Conservation (phyloP, 2,113 vertebrate species). For the Larimichthys polyactis region DNA sequence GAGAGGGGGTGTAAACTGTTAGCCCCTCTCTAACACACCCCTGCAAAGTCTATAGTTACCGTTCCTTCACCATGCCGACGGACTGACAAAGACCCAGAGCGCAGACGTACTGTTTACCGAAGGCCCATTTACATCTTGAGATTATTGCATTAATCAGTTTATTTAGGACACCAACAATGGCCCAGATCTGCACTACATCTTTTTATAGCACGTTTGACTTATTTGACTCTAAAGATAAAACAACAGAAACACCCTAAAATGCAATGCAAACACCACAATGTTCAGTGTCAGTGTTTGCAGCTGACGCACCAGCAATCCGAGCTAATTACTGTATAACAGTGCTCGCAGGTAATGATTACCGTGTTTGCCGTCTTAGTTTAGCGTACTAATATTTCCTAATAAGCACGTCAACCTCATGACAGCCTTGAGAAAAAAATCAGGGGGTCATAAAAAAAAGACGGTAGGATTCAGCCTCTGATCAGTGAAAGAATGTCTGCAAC, state of each 20-base stretch:
- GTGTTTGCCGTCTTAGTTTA: too few species aligned
- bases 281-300: background rate
- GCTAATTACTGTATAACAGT: background rate
- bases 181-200: background rate
- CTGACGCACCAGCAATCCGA: background rate
- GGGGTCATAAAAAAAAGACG: background rate
- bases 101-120: background rate
- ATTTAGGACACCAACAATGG: constrained; percentile 3
- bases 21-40: constrained; percentile 35
- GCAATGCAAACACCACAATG: too few species aligned
- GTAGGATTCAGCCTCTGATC: background rate
- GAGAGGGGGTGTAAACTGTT: constrained; percentile 58
- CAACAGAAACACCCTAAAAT: background rate
- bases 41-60: constrained; percentile 29
- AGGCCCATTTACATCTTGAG: background rate
- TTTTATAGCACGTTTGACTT: background rate
- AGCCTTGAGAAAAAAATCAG: background rate
- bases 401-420: background rate
- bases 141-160: constrained; percentile 7
- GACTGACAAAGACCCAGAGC: constrained; percentile 9
- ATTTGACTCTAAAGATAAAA: background rate
- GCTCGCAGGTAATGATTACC: background rate
- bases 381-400: too few species aligned
- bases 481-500: too few species aligned
- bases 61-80: constrained; percentile 16